phyloP scores from a whole-genome alignment of 1,140 invertebrate genomes.

The Notospermus geniculatus region DNA sequence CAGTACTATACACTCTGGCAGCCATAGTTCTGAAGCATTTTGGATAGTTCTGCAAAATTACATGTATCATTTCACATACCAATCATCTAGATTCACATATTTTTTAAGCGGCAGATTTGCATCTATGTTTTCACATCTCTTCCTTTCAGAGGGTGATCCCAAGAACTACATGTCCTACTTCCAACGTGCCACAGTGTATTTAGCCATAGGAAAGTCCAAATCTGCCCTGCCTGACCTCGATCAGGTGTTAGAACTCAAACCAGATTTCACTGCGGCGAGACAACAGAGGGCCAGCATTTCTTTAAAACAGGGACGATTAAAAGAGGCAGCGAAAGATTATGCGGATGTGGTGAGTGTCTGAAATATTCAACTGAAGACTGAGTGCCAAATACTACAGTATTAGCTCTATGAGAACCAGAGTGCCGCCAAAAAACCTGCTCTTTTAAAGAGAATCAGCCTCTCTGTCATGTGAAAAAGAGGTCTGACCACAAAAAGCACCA shows the following conservation, averaged over 20 bases:
- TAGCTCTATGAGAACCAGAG: no score
- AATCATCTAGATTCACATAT: constrained; percentile 2
- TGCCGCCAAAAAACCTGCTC: no score
- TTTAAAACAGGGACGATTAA: constrained; percentile 83
- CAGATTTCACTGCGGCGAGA: constrained; percentile 82
- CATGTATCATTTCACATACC: not conserved
- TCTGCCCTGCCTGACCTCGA: constrained; percentile 92
- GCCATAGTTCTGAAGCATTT: not conserved
- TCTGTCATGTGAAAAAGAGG: no score
- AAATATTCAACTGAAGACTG: no score
- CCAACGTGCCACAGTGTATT: constrained; percentile 87
- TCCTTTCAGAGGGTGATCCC: constrained; percentile 84
- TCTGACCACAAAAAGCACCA: no score
- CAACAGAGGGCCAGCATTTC: constrained; percentile 80
- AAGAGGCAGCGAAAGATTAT: constrained; percentile 80
- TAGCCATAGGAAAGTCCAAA: constrained; percentile 93
- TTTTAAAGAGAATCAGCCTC: no score
- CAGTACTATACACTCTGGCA: no score
- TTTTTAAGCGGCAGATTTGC: no score
- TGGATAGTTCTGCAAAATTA: not conserved
- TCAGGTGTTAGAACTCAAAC: constrained; percentile 86
- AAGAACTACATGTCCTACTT: constrained; percentile 88
- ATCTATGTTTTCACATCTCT: no score
- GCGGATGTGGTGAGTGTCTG: constrained; percentile 81
- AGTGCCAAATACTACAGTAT: no score